A percentile compares a stretch with the other conserved stretches of the same genome.
Conservation (phyloP, 2,888 invertebrate species). For the Andrena bucephala region DNA sequence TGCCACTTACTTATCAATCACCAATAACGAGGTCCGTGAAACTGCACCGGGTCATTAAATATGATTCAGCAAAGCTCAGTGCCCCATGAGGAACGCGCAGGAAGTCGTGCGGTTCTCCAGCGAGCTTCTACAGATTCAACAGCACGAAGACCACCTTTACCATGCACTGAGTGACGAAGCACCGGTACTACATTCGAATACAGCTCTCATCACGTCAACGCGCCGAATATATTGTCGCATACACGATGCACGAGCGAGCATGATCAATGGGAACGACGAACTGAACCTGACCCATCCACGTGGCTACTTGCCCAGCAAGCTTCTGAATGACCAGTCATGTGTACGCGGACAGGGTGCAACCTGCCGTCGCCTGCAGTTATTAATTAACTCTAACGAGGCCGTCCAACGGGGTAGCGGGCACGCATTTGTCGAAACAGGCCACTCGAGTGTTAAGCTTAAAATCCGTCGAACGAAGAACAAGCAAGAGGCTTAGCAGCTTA, state of each 20-base stretch:
- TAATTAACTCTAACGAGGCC: conserved; percentile 55
- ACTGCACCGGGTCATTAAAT: not conserved
- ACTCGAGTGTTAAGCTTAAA: conserved; percentile 9
- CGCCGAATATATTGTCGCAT: conserved; percentile 18
- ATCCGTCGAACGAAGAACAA: not conserved
- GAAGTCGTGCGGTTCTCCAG: not conserved
- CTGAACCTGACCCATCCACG: conserved; percentile 31
- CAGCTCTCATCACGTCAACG: conserved; percentile 18
- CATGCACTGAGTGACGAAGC: not conserved
- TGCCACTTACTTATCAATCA: not conserved
- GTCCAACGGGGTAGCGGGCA: not conserved
- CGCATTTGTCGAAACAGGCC: conserved; percentile 28
- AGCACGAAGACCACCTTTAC: not conserved
- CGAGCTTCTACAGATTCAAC: conserved; percentile 5
- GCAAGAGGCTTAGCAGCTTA: not conserved
- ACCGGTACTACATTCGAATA: conserved; percentile 1
- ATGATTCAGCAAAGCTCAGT: not conserved
- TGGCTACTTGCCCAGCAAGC: conserved; percentile 40
- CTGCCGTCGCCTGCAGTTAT: conserved; percentile 47
- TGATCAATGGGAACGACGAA: conserved; percentile 44
- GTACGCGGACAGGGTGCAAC: not conserved
- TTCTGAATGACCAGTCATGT: conserved; percentile 43
- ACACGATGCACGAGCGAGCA: conserved; percentile 7
- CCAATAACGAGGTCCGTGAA: not conserved
- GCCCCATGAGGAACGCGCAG: too few species aligned